Evolutionary conservation across 1,140 invertebrate genomes (phyloP).

Genomic region (Cylas formicarius): DNA sequence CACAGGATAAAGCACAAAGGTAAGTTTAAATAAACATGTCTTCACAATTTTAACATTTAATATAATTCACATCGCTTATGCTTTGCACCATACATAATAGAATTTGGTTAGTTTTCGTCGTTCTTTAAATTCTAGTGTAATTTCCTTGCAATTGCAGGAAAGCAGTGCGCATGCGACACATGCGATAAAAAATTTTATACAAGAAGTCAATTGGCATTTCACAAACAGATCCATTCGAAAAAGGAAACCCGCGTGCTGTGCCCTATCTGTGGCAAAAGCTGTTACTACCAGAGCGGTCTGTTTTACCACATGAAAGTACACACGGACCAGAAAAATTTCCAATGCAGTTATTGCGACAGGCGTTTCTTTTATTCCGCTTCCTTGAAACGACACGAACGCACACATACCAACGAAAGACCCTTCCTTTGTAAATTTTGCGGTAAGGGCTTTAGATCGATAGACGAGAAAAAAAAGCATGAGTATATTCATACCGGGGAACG

Average conservation of each 20-base stretch:
- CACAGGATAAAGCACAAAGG: constrained; percentile 14
- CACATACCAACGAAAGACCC: constrained; percentile 66
- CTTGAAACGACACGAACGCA: constrained; percentile 66
- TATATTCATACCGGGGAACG: constrained; percentile 63
- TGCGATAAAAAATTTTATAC: constrained; percentile 22
- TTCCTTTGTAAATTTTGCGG: constrained; percentile 68
- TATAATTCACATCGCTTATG: neutral
- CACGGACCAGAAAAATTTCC: constrained; percentile 30
- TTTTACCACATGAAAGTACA: constrained; percentile 31
- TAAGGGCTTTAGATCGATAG: constrained; percentile 42
- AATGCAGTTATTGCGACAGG: constrained; percentile 34
- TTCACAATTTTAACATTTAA: constrained; percentile 1
- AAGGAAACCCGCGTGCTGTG: constrained; percentile 17
- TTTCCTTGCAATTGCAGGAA: constrained; percentile 20
- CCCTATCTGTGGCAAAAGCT: constrained; percentile 27
- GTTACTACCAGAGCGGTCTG: constrained; percentile 23
- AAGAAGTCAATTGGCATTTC: constrained; percentile 8
- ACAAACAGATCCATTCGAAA: constrained; percentile 18
- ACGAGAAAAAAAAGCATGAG: constrained; percentile 44
- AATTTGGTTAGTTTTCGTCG: too few species aligned
- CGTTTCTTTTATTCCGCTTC: too few species aligned
- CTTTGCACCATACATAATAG: too few species aligned
- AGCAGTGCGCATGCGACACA: constrained; percentile 12
- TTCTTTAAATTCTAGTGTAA: constrained; percentile 16
- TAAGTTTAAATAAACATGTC: too few species aligned